Conservation (phyloP, 2,797 vertebrate genomes). For the Phataginus tricuspis region DNA sequence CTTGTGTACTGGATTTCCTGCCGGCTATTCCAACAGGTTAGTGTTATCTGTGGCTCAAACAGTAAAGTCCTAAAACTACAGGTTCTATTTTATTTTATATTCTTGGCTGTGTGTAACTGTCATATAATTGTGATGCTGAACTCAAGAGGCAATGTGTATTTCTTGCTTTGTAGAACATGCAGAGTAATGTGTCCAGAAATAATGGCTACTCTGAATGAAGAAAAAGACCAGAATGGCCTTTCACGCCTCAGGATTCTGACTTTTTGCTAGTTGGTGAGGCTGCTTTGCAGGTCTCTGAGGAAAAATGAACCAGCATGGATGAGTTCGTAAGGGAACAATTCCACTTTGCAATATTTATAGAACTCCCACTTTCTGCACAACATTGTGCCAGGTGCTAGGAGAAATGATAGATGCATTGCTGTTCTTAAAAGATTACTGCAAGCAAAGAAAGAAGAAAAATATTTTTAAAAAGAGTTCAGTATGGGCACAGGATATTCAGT, state of each 20-base stretch:
- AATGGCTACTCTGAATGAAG: not conserved
- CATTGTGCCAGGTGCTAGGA: constrained; percentile 57
- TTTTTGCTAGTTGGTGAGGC: not conserved
- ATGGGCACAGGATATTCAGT: not conserved
- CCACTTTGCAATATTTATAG: not conserved
- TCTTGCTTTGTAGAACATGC: not conserved
- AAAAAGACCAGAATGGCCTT: not conserved
- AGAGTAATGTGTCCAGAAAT: not conserved
- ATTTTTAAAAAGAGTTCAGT: not conserved
- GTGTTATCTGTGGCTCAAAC: not conserved
- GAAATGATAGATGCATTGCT: not conserved
- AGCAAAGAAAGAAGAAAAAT: not conserved
- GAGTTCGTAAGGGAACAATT: not conserved
- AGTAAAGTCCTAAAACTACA: not conserved
- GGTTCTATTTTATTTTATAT: not conserved
- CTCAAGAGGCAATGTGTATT: not conserved
- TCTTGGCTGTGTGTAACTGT: not conserved
- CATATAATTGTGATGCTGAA: not conserved
- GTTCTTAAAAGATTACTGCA: not conserved
- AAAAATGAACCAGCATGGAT: not conserved
- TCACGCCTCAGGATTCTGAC: not conserved
- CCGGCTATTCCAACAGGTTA: not conserved
- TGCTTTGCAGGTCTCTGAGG: not conserved
- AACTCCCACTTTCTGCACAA: not conserved
- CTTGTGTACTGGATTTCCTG: not conserved